These are phyloP conservation scores for Acanthornis magna DNA, from an alignment of 2,797 vertebrate genomes.

Conservation along the genomic window DNA sequence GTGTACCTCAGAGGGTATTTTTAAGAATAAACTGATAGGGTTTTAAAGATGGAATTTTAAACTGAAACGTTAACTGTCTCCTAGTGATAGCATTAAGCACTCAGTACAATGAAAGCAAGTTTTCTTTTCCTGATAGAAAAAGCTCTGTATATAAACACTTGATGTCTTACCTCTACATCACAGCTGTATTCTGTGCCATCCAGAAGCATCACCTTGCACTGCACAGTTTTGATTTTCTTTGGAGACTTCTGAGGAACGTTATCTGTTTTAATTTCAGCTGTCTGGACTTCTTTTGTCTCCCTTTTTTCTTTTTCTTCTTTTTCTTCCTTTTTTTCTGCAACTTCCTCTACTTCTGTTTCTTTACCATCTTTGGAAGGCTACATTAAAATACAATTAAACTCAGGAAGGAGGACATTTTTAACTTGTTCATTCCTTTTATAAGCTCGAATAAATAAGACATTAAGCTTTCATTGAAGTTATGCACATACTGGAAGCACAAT, in stretches of 20 bases:
- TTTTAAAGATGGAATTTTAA: not conserved
- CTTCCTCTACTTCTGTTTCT: slow-evolving; percentile 60
- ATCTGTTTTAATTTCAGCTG: slow-evolving; percentile 73
- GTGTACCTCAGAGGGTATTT: not conserved
- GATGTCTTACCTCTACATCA: slow-evolving; percentile 88
- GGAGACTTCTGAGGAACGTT: slow-evolving; percentile 79
- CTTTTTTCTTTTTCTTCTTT: slow-evolving; percentile 61
- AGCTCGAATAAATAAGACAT: not conserved
- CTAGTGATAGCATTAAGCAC: not conserved
- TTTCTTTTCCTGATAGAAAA: not conserved
- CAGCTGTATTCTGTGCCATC: slow-evolving; percentile 89
- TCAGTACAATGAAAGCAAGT: not conserved
- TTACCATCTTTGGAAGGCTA: slow-evolving; percentile 80
- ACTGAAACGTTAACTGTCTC: not conserved
- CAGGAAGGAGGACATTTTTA: not conserved
- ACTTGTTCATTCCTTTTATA: not conserved
- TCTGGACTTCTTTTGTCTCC: slow-evolving; percentile 78
- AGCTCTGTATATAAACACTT: not conserved
- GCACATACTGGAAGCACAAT: not conserved
- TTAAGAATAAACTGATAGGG: not conserved
- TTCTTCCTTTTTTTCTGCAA: slow-evolving; percentile 67
- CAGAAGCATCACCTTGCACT: slow-evolving; percentile 87
- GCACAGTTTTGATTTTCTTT: slow-evolving; percentile 90
- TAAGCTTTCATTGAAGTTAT: not conserved
- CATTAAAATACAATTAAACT: not conserved